Evolutionary conservation across 1,140 invertebrate genomes (phyloP), one percentile per base, ranked within the genome.

Genomic region (Drosophila jambulina): DNA sequence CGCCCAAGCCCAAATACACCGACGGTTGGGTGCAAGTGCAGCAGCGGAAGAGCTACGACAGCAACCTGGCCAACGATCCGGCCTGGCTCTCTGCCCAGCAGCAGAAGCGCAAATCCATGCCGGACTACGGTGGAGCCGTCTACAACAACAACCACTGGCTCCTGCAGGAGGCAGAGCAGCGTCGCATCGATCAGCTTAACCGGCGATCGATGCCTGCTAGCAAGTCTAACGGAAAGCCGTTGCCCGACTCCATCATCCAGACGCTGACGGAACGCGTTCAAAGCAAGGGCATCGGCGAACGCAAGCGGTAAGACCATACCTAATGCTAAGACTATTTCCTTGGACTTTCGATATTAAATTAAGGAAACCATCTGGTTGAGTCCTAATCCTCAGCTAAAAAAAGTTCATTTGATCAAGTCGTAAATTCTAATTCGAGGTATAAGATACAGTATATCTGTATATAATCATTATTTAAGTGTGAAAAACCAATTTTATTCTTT

Each of bases 161-260:
- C 8, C 95, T 97, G 88, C 94, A 99, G 95, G 98, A 99, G 93
- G 98, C 98, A 1, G 98, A 99, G 92, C 96, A 98, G 78, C 94
- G 98, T 46, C 94, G 98, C 75, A 95, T 84, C 8, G 91, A 92
- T 46, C 82, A 91, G 57, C 54, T 84, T 21, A 88, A 91, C 45
- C 51, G 79, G n/a, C 62, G 68, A 19, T 72, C 76, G 0, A 82
- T 87, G 71, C 84, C 91, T 9, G 54, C 48, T 1, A 54, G 75
- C 43, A 58, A 75, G 23, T 74, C 85, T 15, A 91, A 82, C 67
- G 82, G 79, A 10, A 96, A 95, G 93, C 95, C 85, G 72, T 74
- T 96, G 71, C 95, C 96, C 1, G 95, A 96, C 91, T 94, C 95
- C 21, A 95, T 96, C 40, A 96, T 96, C 77, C 95, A 96, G 82